Base-by-base conservation (phyloP, 2,888 invertebrate species). In the Plagodis dolabraria region DNA sequence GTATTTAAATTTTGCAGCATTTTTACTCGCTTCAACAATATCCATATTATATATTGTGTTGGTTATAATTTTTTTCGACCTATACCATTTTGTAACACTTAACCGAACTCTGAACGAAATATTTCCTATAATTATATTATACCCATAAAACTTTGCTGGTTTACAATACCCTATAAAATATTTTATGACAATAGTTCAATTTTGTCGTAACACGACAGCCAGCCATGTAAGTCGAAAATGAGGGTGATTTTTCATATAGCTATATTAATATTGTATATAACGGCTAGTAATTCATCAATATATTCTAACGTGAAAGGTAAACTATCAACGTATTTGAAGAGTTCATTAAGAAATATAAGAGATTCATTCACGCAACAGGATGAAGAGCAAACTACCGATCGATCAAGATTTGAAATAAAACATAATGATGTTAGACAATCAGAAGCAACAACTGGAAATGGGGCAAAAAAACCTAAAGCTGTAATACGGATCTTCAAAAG, bases 201-300 rank as follows among this genome's bases (percentile, higher is more conserved):
- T 53, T 55, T 36, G 47, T 9, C 38, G 33, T 51, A 10, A 54
- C 50, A 33, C 44, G 38, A n/a, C 36, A 49, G 44, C 11, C 48
- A 64, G 63, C 56, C 67, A 70, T 70, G 69, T 68, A 58, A 67
- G 56, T 53, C 36, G 57, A 60, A 45, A 52, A 70, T 71, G 71
- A 59, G 57, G 53, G 51, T 60, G 7, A 49, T 57, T 64, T 60
- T 64, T 33, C 60, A 59, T 43, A 33, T 65, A 54, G 48, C 55
- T 40, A 22, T 60, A 47, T 38, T 64, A 59, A 63, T 62, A 53
- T 68, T 53, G 55, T 66, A 60, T 52, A 58, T 68, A 8, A 49
- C 64, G 22, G 40, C 59, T 7, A 64, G 70, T 7, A 54, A 73
- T 22, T 73, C 76, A 4, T 74, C 72, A 5, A 50, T 75, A 8